These are phyloP conservation scores for Schizopygopsis pylzovi DNA, from an alignment of 2,797 vertebrate genomes.

Conservation along the genomic window DNA sequence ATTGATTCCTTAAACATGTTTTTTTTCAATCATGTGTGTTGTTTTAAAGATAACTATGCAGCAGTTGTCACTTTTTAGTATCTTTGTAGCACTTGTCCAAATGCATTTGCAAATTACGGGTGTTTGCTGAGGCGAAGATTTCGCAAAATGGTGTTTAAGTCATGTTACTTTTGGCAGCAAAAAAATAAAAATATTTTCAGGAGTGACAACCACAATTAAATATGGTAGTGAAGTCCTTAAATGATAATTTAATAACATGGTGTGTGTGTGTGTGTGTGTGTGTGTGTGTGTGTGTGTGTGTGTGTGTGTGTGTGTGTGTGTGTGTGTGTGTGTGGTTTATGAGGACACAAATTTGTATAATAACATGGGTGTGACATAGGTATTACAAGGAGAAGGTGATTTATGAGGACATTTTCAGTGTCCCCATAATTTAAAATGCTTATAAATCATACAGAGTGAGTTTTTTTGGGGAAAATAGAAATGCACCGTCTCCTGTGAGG, in stretches of 20 bases:
- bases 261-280: no score
- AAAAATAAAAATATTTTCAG: neutral
- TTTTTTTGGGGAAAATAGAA: no score
- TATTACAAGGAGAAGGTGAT: no score
- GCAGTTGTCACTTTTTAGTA: constrained; percentile 62
- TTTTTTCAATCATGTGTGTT: constrained; percentile 68
- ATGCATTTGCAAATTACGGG: neutral
- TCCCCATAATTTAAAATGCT: no score
- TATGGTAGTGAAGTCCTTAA: neutral
- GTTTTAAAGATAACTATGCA: constrained; percentile 73
- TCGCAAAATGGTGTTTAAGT: neutral
- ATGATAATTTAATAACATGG: neutral
- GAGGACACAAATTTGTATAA: no score
- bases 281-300: fast-evolving
- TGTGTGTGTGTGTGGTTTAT: no score
- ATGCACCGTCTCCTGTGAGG: no score
- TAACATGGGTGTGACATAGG: no score
- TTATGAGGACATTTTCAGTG: no score
- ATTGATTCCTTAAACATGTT: constrained; percentile 70
- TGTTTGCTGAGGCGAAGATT: neutral
- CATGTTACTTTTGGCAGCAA: neutral
- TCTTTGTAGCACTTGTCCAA: neutral
- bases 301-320: fast-evolving
- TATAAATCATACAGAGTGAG: no score
- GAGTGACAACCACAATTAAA: neutral